Base-by-base conservation (phyloP, 2,888 invertebrate genomes). In the Anodontia alba region DNA sequence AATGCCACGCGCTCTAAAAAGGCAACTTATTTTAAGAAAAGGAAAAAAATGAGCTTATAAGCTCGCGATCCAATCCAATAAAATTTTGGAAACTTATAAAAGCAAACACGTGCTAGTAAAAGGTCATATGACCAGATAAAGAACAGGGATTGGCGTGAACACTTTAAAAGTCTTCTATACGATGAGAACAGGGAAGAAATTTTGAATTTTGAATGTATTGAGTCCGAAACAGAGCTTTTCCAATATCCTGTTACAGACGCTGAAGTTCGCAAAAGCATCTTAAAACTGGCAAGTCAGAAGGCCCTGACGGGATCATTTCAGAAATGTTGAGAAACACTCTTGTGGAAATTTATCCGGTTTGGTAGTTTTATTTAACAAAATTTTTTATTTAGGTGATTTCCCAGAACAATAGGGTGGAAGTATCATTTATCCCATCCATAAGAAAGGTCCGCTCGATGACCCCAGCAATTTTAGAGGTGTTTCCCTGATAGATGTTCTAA, bases 351-450 rank as follows among this genome's bases (percentile, higher is more conserved):
- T 51, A n/a, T 51, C 51, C 51, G 5, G 51, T 62, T 62, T 31
- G n/a, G n/a, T 33, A 29, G 20, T 62, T 33, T 10, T 38, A 36
- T 33, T 38, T n/a, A 33, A 33, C n/a, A 67, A 33, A 67, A 67
- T 67, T 8, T 67, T 67, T 33, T 33, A 10, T 15, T 10, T 23
- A 8, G 67, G 67, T 31, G 38, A 38, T 2, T 67, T 33, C 20
- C 67, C 67, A 17, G n/a, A 67, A 23, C 1, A 38, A 2, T 31
- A 36, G 67, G 33, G 8, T n/a, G 10, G 8, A 8, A 67, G 67
- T 23, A 67, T 67, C 20, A 17, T 67, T 38, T 67, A 36, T 67
- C 67, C 67, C 15, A 67, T 67, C 8, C 67, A 67, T 23, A 67
- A 67, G 36, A 33, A 31, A 67, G 67, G 67, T 2, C 36, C 67